Conservation (phyloP, 2,113 vertebrate genomes). For the Apaloderma vittatum region DNA sequence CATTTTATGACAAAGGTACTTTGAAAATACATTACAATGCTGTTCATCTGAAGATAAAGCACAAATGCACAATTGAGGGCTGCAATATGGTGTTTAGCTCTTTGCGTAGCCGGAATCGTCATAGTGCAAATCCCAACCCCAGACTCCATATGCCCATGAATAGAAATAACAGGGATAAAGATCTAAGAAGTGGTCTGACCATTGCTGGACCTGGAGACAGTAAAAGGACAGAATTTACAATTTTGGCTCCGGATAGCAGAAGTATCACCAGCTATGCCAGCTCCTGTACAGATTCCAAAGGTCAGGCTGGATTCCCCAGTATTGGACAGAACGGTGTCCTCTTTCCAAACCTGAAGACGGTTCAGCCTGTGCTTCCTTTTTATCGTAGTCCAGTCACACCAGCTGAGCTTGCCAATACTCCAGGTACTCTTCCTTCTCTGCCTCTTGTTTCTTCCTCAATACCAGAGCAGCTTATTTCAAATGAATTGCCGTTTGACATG, state of each 20-base stretch:
- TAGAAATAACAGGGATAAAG: slow-evolving; percentile 94
- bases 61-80: slow-evolving; percentile 95
- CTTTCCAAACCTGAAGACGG: slow-evolving; percentile 95
- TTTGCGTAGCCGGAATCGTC: slow-evolving; percentile 93
- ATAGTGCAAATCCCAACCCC: slow-evolving; percentile 97
- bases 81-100: slow-evolving; percentile 99
- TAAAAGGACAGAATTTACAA: slow-evolving; percentile 80
- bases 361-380: slow-evolving; percentile 96
- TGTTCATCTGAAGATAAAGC: slow-evolving; percentile 98
- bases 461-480: slow-evolving; percentile 82
- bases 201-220: slow-evolving; percentile 79
- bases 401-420: slow-evolving; percentile 93
- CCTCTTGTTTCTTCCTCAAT: slow-evolving; percentile 91
- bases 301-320: slow-evolving; percentile 80
- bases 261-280: slow-evolving; percentile 83
- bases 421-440: slow-evolving; percentile 91
- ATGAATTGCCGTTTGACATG: slow-evolving; percentile 79
- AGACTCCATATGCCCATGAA: slow-evolving; percentile 99
- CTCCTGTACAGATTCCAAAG: slow-evolving; percentile 84
- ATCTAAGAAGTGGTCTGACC: slow-evolving; percentile 84
- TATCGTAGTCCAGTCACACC: slow-evolving; percentile 94
- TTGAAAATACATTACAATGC: slow-evolving; percentile 99
- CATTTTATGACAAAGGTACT: slow-evolving; percentile 98
- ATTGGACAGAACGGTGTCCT: slow-evolving; percentile 90
- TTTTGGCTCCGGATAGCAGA: slow-evolving; percentile 79